A percentile compares a stretch with the other conserved stretches of the same genome.
Conservation (phyloP, 1,140 invertebrate species). For the Thrips palmi region DNA sequence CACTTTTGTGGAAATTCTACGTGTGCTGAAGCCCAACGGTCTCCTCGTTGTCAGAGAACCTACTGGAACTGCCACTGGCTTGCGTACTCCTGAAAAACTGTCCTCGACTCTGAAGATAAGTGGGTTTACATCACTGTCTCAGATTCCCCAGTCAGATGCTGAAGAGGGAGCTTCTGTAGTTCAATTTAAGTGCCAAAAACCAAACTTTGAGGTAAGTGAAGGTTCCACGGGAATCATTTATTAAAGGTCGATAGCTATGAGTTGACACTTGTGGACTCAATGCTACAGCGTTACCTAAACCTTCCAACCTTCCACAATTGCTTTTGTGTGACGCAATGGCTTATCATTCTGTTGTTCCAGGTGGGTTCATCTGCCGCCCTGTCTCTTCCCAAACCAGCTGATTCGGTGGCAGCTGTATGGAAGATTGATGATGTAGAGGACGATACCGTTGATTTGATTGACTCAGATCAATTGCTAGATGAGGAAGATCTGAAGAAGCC, state of each 20-base stretch:
- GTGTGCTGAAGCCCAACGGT: not conserved
- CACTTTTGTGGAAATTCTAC: conserved; percentile 1
- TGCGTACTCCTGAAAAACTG: too few relatives aligned
- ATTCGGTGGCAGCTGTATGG: conserved; percentile 43
- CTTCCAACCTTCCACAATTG: not conserved
- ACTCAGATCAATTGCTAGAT: conserved; percentile 73
- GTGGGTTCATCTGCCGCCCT: conserved; percentile 34
- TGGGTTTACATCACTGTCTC: too few relatives aligned
- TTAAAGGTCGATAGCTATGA: conserved; percentile 25
- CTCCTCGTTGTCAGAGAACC: too few relatives aligned
- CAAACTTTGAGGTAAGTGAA: conserved; percentile 19
- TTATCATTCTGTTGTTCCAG: conserved; percentile 22
- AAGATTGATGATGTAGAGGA: conserved; percentile 38
- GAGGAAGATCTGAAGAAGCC: conserved; percentile 79
- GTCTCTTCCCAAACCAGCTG: conserved; percentile 31
- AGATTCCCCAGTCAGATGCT: too few relatives aligned
- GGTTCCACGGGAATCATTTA: conserved; percentile 38
- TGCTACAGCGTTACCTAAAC: too few relatives aligned
- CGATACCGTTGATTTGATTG: conserved; percentile 64
- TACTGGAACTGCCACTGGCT: too few relatives aligned
- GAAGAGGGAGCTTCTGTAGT: too few relatives aligned
- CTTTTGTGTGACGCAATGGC: not conserved
- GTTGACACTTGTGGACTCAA: not conserved
- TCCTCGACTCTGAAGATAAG: too few relatives aligned
- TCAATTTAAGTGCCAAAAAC: conserved; percentile 10